Evolutionary conservation across 2,797 vertebrate species (phyloP), one percentile per base, ranked within the genome.

Genomic region (Natrix natrix): DNA sequence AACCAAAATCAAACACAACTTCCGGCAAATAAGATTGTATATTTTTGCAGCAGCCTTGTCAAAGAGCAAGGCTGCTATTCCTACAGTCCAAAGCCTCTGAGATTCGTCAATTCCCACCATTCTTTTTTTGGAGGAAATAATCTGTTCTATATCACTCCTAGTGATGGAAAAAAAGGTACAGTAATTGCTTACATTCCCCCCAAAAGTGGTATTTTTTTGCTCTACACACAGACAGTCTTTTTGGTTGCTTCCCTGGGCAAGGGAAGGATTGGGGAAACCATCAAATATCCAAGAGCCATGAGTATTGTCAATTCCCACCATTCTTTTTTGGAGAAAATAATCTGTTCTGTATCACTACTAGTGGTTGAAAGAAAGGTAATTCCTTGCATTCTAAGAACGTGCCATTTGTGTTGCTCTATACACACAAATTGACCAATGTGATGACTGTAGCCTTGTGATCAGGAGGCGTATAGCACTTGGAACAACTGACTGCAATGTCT

Each of bases 21-120:
- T 90, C 92, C 95, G 93, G 90, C 91, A 94, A 94, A 96, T 95
- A 95, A 96, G 97, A 93, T 93, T 96, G 94, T 92, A 93, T 94
- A 96, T 96, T 97, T 97, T 96, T 98, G 96, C 94, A 96, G 94
- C 94, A 96, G 94, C 94, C 92, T 96, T 94, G 95, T 93, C 91
- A 96, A 95, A 96, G 91, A 96, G 78, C 93, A 22, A 88, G 95
- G 92, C 92, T 22, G 28, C 16, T 4, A 43, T 43, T 22, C 74
- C 37, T 78, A 22, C 3, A 24, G 37, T 83, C 74, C 17, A 43
- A 78, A 78, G 7, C 8, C 32, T 32, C 69, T 43, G 32, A 83
- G 4, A 43, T 20, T 83, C 43, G 20, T 83, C 74, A 83, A 43
- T 48, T 17, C 13, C 28, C 91, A 48, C 28, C 93, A 66, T 92